These are phyloP conservation scores for Pimpla rufipes DNA, from an alignment of 2,888 invertebrate genomes.

Conservation along the genomic window DNA sequence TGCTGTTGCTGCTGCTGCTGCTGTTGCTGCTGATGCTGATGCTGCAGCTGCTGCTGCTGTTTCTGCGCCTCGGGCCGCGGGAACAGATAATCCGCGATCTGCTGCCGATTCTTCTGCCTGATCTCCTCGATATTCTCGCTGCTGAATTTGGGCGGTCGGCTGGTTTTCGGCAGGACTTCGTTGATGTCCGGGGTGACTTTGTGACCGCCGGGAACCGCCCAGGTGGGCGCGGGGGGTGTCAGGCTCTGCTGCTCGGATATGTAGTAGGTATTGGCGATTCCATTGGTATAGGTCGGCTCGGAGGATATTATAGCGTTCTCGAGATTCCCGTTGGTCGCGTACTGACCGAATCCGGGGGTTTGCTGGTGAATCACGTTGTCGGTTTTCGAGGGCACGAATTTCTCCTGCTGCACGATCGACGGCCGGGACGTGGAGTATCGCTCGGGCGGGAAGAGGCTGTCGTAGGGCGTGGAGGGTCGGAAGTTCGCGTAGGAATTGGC, in stretches of 20 bases:
- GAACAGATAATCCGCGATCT: constrained; percentile 75
- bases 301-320: constrained; percentile 55
- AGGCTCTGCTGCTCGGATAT: constrained; percentile 78
- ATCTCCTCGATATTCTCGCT: constrained; percentile 67
- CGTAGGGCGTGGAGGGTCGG: constrained; percentile 79
- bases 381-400: constrained; percentile 71
- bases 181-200: constrained; percentile 80
- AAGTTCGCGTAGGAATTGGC: constrained; percentile 74
- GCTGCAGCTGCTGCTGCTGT: constrained; percentile 71
- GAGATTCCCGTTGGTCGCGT: constrained; percentile 37
- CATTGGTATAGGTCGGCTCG: constrained; percentile 54
- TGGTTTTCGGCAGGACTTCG: constrained; percentile 80
- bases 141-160: constrained; percentile 79
- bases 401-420: constrained; percentile 67
- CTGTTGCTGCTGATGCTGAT: constrained; percentile 72
- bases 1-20: constrained; percentile 70
- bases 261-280: constrained; percentile 74
- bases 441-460: constrained; percentile 75
- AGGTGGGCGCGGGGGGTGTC: constrained; percentile 69
- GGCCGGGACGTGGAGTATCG: constrained; percentile 73
- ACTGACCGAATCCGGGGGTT: constrained; percentile 27
- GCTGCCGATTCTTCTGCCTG: constrained; percentile 68
- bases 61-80: constrained; percentile 74
- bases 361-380: constrained; percentile 51
- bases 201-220: neutral